Evolutionary conservation across 2,888 invertebrate genomes (phyloP).

Genomic region (Latrodectus hesperus): DNA sequence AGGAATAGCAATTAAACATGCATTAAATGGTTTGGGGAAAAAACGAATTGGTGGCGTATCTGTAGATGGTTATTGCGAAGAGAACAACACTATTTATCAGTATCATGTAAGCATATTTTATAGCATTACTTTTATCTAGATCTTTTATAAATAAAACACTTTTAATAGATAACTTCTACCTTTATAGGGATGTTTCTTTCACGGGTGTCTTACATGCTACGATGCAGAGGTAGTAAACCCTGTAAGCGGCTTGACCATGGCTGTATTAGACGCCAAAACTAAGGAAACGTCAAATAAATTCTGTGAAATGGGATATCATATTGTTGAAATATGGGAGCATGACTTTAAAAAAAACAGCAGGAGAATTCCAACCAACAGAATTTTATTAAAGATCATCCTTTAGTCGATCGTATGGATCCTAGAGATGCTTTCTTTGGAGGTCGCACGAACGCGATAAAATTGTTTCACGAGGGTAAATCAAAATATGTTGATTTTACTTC

Average conservation of each 20-base stretch:
- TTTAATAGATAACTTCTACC: too few relatives aligned
- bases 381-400: not conserved
- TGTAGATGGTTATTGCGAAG: too few relatives aligned
- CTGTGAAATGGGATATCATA: not conserved
- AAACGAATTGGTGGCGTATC: too few relatives aligned
- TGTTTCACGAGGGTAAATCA: too few relatives aligned
- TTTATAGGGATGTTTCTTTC: not conserved
- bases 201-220: not conserved
- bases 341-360: too few relatives aligned
- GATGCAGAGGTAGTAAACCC: not conserved
- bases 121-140: not conserved
- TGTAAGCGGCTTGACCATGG: slow-evolving; percentile 2
- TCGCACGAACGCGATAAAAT: not conserved
- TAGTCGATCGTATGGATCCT: slow-evolving; percentile 4
- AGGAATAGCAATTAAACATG: too few relatives aligned
- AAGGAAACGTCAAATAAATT: not conserved
- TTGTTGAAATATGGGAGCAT: slow-evolving; percentile 23
- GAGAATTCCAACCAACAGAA: too few relatives aligned
- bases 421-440: not conserved
- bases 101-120: too few relatives aligned
- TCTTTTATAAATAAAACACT: not conserved
- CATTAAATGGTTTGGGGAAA: too few relatives aligned
- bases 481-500: too few relatives aligned
- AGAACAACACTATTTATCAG: too few relatives aligned
- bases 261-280: not conserved